Evolutionary conservation across 2,888 invertebrate species (phyloP), one percentile per base, ranked within the genome.

Genomic region (Cheilosia scutellata): DNA sequence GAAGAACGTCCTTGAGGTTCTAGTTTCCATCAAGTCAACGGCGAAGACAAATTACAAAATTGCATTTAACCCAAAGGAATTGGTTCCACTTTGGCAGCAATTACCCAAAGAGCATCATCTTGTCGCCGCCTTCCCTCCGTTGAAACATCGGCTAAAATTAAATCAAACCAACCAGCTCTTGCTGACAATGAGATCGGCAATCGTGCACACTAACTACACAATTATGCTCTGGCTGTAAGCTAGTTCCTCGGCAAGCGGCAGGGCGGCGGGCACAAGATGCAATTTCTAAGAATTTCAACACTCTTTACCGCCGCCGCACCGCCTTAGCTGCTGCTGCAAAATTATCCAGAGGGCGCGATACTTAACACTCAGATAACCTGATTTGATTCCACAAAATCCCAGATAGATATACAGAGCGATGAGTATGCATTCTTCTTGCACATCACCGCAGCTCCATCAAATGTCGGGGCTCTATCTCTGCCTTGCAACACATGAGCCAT

Each of bases 331-430:
- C 16, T 5, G 66, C 57, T 63, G 57, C 63, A 58, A 82, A 87
- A 82, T 87, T 82, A 87, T 78, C 87, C 82, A 82, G 74, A 74
- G 87, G 87, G 82, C 87, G 82, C 82, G 82, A 87, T 87, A 87
- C 87, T 87, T 87, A 87, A 82, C 87, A 87, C 82, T 86, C 86
- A 86, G 86, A 86, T 86, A 86, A 86, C 86, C 86, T 86, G 86
- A 86, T 86, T 86, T 82, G 76, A 80, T 86, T 86, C 57, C 63
- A 82, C 29, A 86, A 76, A 82, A 86, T 82, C 80, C 75, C 76
- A 68, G 55, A 76, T 75, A 72, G 55, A 53, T 68, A 51, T 66
- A 44, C 29, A 53, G 53, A 62, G 66, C 37, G 47, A 47, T 20
- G 16, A 47, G 37, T 58, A 63, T 33, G 42, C 53, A 65, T 44